These are phyloP conservation scores for Perca flavescens DNA, from an alignment of 2,113 vertebrate genomes.

Conservation along the genomic window DNA sequence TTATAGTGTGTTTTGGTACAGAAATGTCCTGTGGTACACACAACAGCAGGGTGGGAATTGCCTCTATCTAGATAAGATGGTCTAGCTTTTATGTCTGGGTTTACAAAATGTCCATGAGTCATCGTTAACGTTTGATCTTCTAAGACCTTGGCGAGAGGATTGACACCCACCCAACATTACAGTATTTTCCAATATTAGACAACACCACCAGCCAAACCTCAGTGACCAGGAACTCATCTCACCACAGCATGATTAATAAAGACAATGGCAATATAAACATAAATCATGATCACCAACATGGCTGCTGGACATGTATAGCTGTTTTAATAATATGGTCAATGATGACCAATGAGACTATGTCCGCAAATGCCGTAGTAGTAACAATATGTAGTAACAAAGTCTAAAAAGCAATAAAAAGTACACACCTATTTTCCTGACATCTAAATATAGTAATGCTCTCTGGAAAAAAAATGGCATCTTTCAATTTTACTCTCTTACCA, in stretches of 20 bases:
- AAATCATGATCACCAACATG: background rate
- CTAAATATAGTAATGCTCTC: slow-evolving; percentile 41
- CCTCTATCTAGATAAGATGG: slow-evolving; percentile 71
- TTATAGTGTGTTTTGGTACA: slow-evolving; percentile 52
- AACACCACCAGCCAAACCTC: slow-evolving; percentile 29
- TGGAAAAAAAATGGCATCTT: slow-evolving; percentile 44
- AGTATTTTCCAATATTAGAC: slow-evolving; percentile 41
- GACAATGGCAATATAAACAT: slow-evolving; percentile 14
- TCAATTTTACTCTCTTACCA: slow-evolving; percentile 27
- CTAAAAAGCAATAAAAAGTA: background rate
- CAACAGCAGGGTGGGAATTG: slow-evolving; percentile 66
- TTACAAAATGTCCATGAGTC: slow-evolving; percentile 69
- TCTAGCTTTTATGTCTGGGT: slow-evolving; percentile 71
- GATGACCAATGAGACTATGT: background rate
- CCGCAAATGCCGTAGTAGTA: background rate
- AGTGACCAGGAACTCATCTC: slow-evolving; percentile 29
- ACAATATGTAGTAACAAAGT: background rate
- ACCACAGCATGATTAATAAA: slow-evolving; percentile 15
- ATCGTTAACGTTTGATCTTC: slow-evolving; percentile 56
- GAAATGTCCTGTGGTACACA: slow-evolving; percentile 64
- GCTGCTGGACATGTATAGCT: slow-evolving; percentile 4
- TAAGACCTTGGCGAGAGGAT: slow-evolving; percentile 29
- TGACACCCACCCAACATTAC: slow-evolving; percentile 43
- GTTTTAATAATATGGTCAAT: background rate
- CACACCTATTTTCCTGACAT: slow-evolving; percentile 41